Evolutionary conservation across 2,888 invertebrate genomes (phyloP).

Genomic region (Xestoiulus laeticollis): DNA sequence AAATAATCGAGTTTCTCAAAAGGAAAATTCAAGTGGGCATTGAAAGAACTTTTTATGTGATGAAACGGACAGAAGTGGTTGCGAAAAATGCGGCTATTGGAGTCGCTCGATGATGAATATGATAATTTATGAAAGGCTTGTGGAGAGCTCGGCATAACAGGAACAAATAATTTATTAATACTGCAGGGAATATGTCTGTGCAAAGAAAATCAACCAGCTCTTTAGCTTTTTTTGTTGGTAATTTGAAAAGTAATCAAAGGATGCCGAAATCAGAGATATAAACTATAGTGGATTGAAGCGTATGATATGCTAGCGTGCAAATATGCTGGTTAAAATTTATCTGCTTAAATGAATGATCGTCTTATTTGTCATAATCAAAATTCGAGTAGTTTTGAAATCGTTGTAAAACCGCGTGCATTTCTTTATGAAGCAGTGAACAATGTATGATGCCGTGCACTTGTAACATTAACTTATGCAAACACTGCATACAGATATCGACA

Average conservation of each 20-base stretch:
- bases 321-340: not conserved
- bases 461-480: no score
- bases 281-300: no score
- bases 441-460: no score
- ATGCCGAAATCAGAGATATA: not conserved
- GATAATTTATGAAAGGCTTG: not conserved
- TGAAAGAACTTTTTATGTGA: not conserved
- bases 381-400: not conserved
- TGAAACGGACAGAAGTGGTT: not conserved
- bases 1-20: not conserved
- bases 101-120: not conserved
- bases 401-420: no score
- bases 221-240: not conserved
- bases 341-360: not conserved
- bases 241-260: not conserved
- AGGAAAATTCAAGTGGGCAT: not conserved
- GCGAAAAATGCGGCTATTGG: slow-evolving; percentile 3
- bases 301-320: no score
- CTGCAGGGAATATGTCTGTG: not conserved
- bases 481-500: no score
- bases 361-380: not conserved
- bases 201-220: not conserved
- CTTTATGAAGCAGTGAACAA: no score
- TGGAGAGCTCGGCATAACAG: not conserved
- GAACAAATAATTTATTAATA: not conserved